A percentile compares a stretch with the other conserved stretches of the same genome.
Conservation (phyloP, 2,888 invertebrate species). For the Bellardia bayeri region DNA sequence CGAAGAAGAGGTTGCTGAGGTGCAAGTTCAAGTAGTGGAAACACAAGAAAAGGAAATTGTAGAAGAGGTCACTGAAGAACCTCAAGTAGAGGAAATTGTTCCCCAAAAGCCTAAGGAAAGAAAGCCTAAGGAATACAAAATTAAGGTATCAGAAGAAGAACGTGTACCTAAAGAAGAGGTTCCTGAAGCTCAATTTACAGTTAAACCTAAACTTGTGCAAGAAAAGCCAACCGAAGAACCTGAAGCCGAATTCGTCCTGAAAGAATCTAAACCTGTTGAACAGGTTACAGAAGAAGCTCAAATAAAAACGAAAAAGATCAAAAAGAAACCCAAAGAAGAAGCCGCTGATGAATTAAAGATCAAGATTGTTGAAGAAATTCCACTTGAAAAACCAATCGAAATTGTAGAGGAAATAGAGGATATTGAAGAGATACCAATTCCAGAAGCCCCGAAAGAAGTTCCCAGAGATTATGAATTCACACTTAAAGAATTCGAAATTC, state of each 20-base stretch:
- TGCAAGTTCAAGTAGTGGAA: slow-evolving; percentile 79
- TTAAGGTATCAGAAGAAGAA: slow-evolving; percentile 75
- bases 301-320: slow-evolving; percentile 76
- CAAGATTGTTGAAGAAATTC: slow-evolving; percentile 77
- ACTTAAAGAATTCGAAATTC: slow-evolving; percentile 76
- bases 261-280: slow-evolving; percentile 78
- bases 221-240: slow-evolving; percentile 77
- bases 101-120: slow-evolving; percentile 69
- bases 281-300: slow-evolving; percentile 77
- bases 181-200: slow-evolving; percentile 66
- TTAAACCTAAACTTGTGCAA: slow-evolving; percentile 63
- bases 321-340: slow-evolving; percentile 76
- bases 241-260: slow-evolving; percentile 79
- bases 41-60: slow-evolving; percentile 78
- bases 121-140: slow-evolving; percentile 77
- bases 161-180: slow-evolving; percentile 73
- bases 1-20: slow-evolving; percentile 76
- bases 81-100: slow-evolving; percentile 66
- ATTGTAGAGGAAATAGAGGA: slow-evolving; percentile 78
- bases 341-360: slow-evolving; percentile 77
- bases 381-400: slow-evolving; percentile 68
- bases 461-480: slow-evolving; percentile 77
- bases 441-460: slow-evolving; percentile 74
- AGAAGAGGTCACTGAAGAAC: slow-evolving; percentile 75
- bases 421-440: slow-evolving; percentile 70